Conservation (phyloP, 2,888 invertebrate species). For the Noctua comes region DNA sequence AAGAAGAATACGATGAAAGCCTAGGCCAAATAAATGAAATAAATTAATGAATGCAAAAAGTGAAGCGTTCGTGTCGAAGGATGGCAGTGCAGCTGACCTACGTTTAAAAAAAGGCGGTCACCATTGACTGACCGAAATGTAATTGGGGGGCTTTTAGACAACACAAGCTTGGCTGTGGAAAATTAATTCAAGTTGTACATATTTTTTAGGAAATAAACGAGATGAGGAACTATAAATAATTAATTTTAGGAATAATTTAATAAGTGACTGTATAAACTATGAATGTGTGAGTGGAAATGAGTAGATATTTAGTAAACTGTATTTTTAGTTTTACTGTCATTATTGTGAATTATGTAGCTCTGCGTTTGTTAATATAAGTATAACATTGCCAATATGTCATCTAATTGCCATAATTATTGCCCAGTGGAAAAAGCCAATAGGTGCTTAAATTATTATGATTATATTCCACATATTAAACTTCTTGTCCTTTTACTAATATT, state of each 20-base stretch:
- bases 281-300: background rate
- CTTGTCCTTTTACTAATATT: too few relatives aligned
- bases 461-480: background rate
- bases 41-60: background rate
- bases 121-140: background rate
- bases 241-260: conserved; percentile 1
- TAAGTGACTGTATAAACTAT: background rate
- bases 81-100: background rate
- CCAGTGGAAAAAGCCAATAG: background rate
- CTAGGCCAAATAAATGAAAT: conserved; percentile 2
- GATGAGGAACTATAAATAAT: background rate
- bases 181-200: conserved; percentile 5
- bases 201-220: conserved; percentile 4
- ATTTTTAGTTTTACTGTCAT: background rate
- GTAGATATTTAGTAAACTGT: background rate
- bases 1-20: conserved; percentile 26
- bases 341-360: background rate
- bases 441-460: background rate
- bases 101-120: background rate
- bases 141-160: background rate
- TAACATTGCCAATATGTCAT: background rate
- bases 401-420: too few relatives aligned
- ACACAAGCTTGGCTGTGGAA: background rate
- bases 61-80: background rate
- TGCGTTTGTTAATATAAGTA: background rate